Conservation (phyloP, 2,797 vertebrate genomes). For the Cossypha dichroa region DNA sequence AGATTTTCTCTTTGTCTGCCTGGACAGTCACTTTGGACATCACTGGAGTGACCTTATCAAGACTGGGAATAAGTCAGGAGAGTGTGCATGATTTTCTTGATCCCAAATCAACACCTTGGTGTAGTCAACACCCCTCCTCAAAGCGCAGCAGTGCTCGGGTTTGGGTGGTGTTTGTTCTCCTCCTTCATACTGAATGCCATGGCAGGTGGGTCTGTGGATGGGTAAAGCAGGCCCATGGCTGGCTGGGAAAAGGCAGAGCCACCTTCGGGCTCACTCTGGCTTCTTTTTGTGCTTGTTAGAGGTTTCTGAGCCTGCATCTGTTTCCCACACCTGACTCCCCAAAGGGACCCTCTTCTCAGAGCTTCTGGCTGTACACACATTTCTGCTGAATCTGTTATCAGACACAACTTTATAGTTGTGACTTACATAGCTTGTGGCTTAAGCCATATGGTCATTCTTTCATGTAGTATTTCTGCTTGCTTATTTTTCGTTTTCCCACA, state of each 20-base stretch:
- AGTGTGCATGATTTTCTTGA: not conserved
- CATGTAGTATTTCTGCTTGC: conserved; percentile 68
- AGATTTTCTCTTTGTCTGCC: not conserved
- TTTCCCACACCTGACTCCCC: not conserved
- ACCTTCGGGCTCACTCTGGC: accelerated
- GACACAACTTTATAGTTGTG: conserved; percentile 35
- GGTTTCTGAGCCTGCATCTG: accelerated
- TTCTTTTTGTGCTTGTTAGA: not conserved
- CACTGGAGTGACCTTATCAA: not conserved
- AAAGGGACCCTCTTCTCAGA: not conserved
- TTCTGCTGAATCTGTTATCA: conserved; percentile 31
- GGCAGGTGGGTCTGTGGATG: not conserved
- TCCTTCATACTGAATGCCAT: not conserved
- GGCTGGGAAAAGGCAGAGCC: not conserved
- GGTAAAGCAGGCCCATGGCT: not conserved
- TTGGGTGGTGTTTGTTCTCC: not conserved
- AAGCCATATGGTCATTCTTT: conserved; percentile 73
- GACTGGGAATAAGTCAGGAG: not conserved
- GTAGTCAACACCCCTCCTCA: not conserved
- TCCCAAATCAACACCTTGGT: not conserved
- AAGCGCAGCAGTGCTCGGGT: accelerated
- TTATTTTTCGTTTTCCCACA: conserved; percentile 76
- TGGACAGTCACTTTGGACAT: not conserved
- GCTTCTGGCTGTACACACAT: conserved; percentile 12
- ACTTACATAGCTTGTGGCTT: conserved; percentile 66